A percentile compares a stretch with the other conserved stretches of the same genome.
phyloP scores from a whole-genome alignment of 2,888 invertebrate genomes.

The Morinoia aosen region DNA sequence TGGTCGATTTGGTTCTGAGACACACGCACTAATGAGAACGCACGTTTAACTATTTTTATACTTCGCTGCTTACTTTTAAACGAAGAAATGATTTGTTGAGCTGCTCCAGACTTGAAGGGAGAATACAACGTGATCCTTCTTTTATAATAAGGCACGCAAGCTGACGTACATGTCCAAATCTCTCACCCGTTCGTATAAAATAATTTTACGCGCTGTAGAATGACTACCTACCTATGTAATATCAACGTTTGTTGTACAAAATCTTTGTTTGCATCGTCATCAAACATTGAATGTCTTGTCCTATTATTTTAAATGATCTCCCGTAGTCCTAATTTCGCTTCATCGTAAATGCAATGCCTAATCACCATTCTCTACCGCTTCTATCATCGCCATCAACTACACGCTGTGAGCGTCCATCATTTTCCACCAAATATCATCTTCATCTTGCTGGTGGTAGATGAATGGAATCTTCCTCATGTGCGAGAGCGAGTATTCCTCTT shows the following conservation, averaged over 20 bases:
- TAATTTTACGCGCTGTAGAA: too few relatives aligned
- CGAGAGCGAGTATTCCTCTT: not conserved
- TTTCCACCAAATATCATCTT: not conserved
- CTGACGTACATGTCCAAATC: too few relatives aligned
- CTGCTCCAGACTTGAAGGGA: too few relatives aligned
- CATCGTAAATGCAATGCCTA: not conserved
- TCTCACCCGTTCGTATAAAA: too few relatives aligned
- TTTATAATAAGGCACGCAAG: too few relatives aligned
- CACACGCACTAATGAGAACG: too few relatives aligned
- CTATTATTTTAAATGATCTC: not conserved
- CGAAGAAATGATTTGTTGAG: too few relatives aligned
- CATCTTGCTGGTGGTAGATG: not conserved
- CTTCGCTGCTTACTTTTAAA: too few relatives aligned
- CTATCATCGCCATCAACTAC: not conserved
- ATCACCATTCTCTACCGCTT: not conserved
- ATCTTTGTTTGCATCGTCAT: not conserved
- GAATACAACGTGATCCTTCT: too few relatives aligned
- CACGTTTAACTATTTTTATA: too few relatives aligned
- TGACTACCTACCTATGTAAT: too few relatives aligned
- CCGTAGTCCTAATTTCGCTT: not conserved
- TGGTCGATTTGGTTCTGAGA: too few relatives aligned
- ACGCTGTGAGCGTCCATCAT: not conserved
- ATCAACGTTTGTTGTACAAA: not conserved
- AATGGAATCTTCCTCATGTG: not conserved
- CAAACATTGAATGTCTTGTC: not conserved